Conservation (phyloP, 2,888 invertebrate species). For the Laspeyria flexula region DNA sequence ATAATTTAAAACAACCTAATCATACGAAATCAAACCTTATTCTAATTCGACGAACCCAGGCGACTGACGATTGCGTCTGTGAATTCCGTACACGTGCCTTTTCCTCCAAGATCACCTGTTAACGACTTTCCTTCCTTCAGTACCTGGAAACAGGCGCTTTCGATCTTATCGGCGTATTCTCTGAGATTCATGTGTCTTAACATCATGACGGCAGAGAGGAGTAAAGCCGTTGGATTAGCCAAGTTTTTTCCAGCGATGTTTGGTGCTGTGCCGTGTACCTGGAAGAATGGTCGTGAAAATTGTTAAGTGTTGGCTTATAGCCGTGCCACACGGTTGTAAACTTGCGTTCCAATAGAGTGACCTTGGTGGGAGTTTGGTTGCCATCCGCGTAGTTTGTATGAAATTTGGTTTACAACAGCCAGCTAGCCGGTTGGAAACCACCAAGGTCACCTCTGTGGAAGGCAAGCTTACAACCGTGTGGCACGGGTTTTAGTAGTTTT, state of each 20-base stretch:
- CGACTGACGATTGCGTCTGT: conserved; percentile 94
- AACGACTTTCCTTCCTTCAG: conserved; percentile 93
- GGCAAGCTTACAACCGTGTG: no score
- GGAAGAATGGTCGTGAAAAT: neutral
- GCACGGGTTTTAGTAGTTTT: no score
- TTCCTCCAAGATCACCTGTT: conserved; percentile 98
- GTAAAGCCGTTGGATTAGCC: conserved; percentile 98
- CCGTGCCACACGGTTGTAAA: no score
- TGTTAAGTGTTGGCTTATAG: no score
- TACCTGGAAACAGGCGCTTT: conserved; percentile 93
- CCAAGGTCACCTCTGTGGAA: no score
- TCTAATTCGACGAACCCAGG: no score
- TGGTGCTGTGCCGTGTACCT: conserved; percentile 99
- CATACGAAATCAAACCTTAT: conserved; percentile 21
- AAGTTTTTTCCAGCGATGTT: conserved; percentile 98
- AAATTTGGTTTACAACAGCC: no score
- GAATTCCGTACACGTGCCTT: conserved; percentile 96
- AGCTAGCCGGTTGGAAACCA: no score
- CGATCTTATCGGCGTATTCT: conserved; percentile 91
- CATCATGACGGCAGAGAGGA: conserved; percentile 99
- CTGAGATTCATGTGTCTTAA: conserved; percentile 94
- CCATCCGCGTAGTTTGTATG: no score
- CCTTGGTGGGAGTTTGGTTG: no score
- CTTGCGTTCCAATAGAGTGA: no score
- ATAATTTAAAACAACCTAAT: neutral